phyloP scores from a whole-genome alignment of 2,888 invertebrate genomes.

The Deilephila elpenor region DNA sequence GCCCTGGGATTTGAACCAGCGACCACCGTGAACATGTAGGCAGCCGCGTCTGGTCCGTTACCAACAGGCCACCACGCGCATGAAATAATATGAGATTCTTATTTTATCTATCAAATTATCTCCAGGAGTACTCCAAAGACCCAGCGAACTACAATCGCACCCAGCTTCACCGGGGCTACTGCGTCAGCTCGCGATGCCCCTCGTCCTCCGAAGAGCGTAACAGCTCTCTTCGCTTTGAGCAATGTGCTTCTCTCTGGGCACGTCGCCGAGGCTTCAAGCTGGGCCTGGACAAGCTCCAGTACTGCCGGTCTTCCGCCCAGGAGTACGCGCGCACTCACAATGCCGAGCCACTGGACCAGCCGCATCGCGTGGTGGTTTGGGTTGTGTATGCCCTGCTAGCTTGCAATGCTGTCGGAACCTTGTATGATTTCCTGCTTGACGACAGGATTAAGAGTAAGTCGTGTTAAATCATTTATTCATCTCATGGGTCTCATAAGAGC shows the following conservation, averaged over 20 bases:
- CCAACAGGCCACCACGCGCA: too few species aligned
- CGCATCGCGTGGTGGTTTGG: conserved; percentile 49
- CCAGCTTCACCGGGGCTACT: conserved; percentile 68
- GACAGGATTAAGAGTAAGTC: conserved; percentile 56
- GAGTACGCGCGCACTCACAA: conserved; percentile 42
- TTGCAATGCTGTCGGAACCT: conserved; percentile 57
- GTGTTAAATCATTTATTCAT: too few species aligned
- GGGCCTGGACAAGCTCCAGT: conserved; percentile 46
- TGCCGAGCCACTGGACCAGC: conserved; percentile 43
- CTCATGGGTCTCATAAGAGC: not conserved
- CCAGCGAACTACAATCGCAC: conserved; percentile 64
- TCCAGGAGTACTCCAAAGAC: conserved; percentile 61
- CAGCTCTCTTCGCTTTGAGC: conserved; percentile 58
- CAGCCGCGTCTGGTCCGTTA: too few species aligned
- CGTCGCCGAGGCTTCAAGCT: conserved; percentile 47
- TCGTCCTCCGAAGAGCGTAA: conserved; percentile 47
- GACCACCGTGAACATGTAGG: too few species aligned
- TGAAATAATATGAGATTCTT: too few species aligned
- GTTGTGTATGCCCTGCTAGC: conserved; percentile 46
- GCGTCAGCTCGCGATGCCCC: conserved; percentile 64
- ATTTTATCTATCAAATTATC: not conserved
- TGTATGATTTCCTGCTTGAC: conserved; percentile 50
- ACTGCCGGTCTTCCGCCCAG: conserved; percentile 58
- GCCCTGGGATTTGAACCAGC: too few species aligned
- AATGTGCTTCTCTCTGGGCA: conserved; percentile 56